phyloP scores from a whole-genome alignment of 64 coral and sea anemone genomes.

The Platygyra sinensis region DNA sequence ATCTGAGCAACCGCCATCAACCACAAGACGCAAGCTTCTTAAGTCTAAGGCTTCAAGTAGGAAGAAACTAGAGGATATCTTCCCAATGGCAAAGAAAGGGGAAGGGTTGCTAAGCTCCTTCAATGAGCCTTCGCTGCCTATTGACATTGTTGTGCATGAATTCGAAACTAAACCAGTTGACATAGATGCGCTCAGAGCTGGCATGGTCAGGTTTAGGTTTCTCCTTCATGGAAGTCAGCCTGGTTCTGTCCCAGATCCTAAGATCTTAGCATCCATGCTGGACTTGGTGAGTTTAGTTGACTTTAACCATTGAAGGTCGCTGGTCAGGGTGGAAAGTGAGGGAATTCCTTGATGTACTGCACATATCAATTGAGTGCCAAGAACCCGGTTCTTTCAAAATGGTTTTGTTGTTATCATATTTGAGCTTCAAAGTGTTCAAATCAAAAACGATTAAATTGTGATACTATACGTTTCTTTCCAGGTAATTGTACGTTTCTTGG shows the following conservation, averaged over 20 bases:
- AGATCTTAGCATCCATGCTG: slow-evolving; percentile 85
- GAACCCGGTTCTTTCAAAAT: no score
- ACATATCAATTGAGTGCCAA: no score
- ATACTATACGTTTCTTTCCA: no score
- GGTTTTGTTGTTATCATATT: no score
- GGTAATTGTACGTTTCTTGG: no score
- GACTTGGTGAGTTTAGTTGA: slow-evolving; percentile 65
- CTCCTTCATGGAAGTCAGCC: slow-evolving; percentile 73
- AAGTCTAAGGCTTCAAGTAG: slow-evolving; percentile 70
- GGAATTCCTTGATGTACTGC: no score
- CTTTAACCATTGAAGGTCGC: background rate
- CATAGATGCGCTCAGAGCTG: slow-evolving; percentile 65
- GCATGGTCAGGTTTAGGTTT: slow-evolving; percentile 80
- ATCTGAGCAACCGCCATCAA: slow-evolving; percentile 46
- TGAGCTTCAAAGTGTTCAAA: no score
- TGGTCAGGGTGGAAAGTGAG: no score
- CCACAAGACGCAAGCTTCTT: slow-evolving; percentile 65
- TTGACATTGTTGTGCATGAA: slow-evolving; percentile 83
- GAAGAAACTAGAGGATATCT: slow-evolving; percentile 81
- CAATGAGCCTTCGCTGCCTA: slow-evolving; percentile 20
- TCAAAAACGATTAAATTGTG: no score
- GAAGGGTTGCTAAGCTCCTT: background rate
- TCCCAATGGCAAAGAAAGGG: slow-evolving; percentile 43
- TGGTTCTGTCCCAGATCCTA: slow-evolving; percentile 78
- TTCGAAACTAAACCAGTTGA: slow-evolving; percentile 86